Evolutionary conservation across 2,113 vertebrate genomes (phyloP).

Genomic region (Lontra canadensis): DNA sequence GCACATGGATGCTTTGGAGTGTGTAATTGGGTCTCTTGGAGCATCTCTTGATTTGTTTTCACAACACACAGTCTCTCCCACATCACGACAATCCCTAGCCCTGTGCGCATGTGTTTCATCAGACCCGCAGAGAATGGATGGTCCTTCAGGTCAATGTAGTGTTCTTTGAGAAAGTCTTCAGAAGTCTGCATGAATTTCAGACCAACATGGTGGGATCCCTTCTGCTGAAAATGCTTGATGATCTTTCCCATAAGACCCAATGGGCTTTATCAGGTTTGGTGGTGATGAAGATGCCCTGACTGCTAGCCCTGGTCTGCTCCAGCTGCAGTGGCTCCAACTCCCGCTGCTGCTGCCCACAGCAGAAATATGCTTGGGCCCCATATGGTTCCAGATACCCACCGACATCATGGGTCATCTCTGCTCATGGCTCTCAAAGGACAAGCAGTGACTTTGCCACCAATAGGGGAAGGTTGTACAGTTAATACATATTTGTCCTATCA

Average conservation of each 20-base stretch:
- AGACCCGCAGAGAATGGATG: conserved; percentile 87
- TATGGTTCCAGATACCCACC: accelerated
- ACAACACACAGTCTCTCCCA: conserved; percentile 91
- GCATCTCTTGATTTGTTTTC: conserved; percentile 90
- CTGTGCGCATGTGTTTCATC: conserved; percentile 88
- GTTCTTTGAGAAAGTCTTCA: conserved; percentile 86
- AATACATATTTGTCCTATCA: background rate
- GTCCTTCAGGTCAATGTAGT: conserved; percentile 88
- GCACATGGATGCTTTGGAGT: conserved; percentile 92
- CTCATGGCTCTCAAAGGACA: background rate
- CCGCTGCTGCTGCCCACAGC: background rate
- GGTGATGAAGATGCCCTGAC: conserved; percentile 88
- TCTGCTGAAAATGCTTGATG: conserved; percentile 86
- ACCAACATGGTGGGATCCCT: conserved; percentile 85
- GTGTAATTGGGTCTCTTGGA: conserved; percentile 90
- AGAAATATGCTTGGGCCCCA: too few species aligned
- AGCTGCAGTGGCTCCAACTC: background rate
- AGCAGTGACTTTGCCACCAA: background rate
- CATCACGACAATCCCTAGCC: conserved; percentile 90
- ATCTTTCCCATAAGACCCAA: conserved; percentile 87
- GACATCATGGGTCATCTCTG: background rate
- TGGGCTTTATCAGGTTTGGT: conserved; percentile 90
- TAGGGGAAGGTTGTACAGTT: background rate
- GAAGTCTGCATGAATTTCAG: conserved; percentile 87
- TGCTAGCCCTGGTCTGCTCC: conserved; percentile 40